Percentiles rank a stretch among this genome's conserved stretches.
phyloP scores from a whole-genome alignment of 2,797 vertebrate species.

The Lerista edwardsae region DNA sequence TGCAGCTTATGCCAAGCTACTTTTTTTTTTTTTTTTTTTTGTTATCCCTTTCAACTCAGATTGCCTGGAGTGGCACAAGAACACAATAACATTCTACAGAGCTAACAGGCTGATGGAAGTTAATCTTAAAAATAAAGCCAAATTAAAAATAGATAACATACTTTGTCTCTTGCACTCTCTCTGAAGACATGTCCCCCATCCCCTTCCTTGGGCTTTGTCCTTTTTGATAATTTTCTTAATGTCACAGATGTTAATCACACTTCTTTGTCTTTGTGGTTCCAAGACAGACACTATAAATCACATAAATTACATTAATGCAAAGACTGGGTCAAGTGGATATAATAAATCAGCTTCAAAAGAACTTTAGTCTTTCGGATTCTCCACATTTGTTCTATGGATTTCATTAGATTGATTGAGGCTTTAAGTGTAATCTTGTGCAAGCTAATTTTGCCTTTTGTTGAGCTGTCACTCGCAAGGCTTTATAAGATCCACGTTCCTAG shows the following conservation, averaged over 20 bases:
- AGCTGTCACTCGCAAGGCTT: constrained; percentile 20
- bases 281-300: constrained; percentile 34
- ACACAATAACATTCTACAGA: constrained; percentile 11
- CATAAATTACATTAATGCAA: constrained; percentile 30
- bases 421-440: constrained; percentile 40
- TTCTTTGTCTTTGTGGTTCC: constrained; percentile 25
- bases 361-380: constrained; percentile 33
- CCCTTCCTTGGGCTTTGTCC: not conserved
- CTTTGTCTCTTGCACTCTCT: not conserved
- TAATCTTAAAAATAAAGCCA: constrained; percentile 21
- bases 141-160: not conserved
- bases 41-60: not conserved
- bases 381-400: constrained; percentile 40
- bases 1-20: not conserved
- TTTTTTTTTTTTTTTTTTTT: not conserved
- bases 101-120: constrained; percentile 5
- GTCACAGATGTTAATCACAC: constrained; percentile 7
- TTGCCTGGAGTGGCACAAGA: not conserved
- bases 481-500: constrained; percentile 17
- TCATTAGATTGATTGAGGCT: constrained; percentile 37
- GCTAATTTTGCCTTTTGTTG: constrained; percentile 33
- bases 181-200: not conserved
- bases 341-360: constrained; percentile 48
- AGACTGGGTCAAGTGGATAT: constrained; percentile 27
- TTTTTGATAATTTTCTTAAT: constrained; percentile 32